A percentile compares a stretch with the other conserved stretches of the same genome.
These are phyloP conservation scores for Drosophila nr. medialis DNA, from an alignment of 2,888 invertebrate species.

Conservation along the genomic window DNA sequence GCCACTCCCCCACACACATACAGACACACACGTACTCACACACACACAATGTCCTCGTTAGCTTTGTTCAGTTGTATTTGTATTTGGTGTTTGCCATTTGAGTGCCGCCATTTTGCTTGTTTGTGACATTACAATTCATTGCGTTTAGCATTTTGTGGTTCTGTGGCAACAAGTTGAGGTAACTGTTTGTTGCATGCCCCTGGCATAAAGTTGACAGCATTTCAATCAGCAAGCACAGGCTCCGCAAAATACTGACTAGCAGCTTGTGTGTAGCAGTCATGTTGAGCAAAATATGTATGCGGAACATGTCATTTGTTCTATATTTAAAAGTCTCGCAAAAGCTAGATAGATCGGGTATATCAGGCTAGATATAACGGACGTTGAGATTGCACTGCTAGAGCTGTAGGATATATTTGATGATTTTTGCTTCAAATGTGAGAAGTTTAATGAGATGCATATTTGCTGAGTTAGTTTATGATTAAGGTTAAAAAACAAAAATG, in stretches of 20 bases:
- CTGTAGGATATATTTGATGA: neutral
- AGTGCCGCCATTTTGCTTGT: slow-evolving; percentile 38
- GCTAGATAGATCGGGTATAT: too few relatives aligned
- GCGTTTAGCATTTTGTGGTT: slow-evolving; percentile 67
- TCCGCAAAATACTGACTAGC: neutral
- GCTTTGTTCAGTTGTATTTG: slow-evolving; percentile 19
- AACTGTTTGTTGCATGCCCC: slow-evolving; percentile 13
- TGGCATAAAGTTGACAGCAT: slow-evolving; percentile 19
- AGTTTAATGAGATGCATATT: neutral
- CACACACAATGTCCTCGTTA: slow-evolving; percentile 9
- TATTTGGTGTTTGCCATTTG: slow-evolving; percentile 25
- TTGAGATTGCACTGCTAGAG: neutral
- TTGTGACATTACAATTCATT: slow-evolving; percentile 61
- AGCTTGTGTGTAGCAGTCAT: neutral
- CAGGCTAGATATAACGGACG: neutral
- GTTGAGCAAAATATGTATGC: neutral
- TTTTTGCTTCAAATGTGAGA: neutral
- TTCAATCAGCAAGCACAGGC: slow-evolving; percentile 7
- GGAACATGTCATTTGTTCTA: neutral
- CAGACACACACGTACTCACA: neutral
- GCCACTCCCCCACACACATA: slow-evolving; percentile 2
- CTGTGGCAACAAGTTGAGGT: slow-evolving; percentile 18
- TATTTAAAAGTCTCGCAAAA: neutral
- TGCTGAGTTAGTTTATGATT: too few relatives aligned
- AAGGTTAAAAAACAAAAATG: too few relatives aligned